Evolutionary conservation across 1,140 invertebrate genomes (phyloP).

Genomic region (Idris sp.): DNA sequence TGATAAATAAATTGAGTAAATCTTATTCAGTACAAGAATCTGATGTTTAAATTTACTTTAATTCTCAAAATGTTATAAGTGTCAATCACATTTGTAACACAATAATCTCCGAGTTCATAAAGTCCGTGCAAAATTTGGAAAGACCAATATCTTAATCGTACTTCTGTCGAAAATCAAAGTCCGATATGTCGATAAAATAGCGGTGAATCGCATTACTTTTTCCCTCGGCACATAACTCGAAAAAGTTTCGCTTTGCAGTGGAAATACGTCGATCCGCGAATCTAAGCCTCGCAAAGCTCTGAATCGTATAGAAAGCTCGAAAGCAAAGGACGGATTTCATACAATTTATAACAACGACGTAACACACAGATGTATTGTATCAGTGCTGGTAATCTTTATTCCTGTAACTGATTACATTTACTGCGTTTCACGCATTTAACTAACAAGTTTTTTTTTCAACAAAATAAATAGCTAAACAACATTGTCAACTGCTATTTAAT

Average conservation of each 20-base stretch:
- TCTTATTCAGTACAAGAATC: too few species aligned
- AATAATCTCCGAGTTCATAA: slow-evolving; percentile 17
- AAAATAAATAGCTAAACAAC: too few species aligned
- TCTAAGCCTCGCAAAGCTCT: slow-evolving; percentile 58
- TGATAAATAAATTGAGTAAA: too few species aligned
- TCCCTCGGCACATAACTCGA: slow-evolving; percentile 56
- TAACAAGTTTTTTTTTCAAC: too few species aligned
- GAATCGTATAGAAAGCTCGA: slow-evolving; percentile 42
- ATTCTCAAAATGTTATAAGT: background rate
- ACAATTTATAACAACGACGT: slow-evolving; percentile 32
- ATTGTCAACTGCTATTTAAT: too few species aligned
- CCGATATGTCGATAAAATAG: slow-evolving; percentile 50
- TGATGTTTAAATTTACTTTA: too few species aligned
- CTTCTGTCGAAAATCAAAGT: slow-evolving; percentile 34
- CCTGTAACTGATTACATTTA: too few species aligned
- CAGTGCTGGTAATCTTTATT: slow-evolving; percentile 5
- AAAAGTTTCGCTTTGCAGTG: slow-evolving; percentile 59
- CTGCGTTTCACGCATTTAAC: background rate
- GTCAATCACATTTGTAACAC: slow-evolving; percentile 10
- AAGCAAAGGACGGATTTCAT: slow-evolving; percentile 24
- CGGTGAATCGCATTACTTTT: slow-evolving; percentile 53
- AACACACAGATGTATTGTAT: slow-evolving; percentile 10
- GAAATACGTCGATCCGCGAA: slow-evolving; percentile 65
- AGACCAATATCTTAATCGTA: slow-evolving; percentile 20
- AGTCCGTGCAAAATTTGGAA: slow-evolving; percentile 25